phyloP scores from a whole-genome alignment of 2,797 vertebrate species.

The Cephalopachus bancanus region DNA sequence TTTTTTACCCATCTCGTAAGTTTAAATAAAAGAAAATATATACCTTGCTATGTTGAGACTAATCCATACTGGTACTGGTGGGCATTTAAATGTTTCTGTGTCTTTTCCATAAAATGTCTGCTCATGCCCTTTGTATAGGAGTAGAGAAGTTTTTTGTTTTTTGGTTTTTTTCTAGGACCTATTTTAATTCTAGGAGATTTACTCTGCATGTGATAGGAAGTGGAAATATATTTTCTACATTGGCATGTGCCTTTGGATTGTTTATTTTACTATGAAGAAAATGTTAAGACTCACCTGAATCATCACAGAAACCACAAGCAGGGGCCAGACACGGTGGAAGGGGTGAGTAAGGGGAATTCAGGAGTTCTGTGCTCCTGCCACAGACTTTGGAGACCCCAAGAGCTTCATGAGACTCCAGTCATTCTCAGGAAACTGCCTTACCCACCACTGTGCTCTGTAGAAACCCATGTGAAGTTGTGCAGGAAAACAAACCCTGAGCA shows the following conservation, averaged over 20 bases:
- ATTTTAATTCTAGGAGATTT: not conserved
- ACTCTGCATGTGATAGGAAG: not conserved
- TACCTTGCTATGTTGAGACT: not conserved
- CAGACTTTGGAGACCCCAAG: too few relatives aligned
- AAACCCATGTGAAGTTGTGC: too few relatives aligned
- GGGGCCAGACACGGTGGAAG: too few relatives aligned
- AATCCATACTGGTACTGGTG: not conserved
- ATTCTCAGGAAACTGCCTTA: too few relatives aligned
- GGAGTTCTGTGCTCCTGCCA: too few relatives aligned
- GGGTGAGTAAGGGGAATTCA: too few relatives aligned
- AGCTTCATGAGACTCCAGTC: too few relatives aligned
- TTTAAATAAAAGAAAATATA: not conserved
- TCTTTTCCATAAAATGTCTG: not conserved
- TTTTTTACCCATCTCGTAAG: not conserved
- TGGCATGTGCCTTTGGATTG: not conserved
- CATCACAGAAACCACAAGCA: too few relatives aligned
- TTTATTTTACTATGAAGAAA: not conserved
- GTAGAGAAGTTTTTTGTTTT: not conserved
- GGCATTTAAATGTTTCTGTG: not conserved
- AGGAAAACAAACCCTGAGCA: too few relatives aligned
- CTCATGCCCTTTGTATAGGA: too few relatives aligned
- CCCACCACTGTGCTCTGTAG: too few relatives aligned
- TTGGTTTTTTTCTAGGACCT: not conserved
- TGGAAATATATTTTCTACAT: not conserved
- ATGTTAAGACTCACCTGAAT: too few relatives aligned